Evolutionary conservation across 2,888 invertebrate genomes (phyloP), one percentile per base, ranked within the genome.

Genomic region (Cremastinae sp.): DNA sequence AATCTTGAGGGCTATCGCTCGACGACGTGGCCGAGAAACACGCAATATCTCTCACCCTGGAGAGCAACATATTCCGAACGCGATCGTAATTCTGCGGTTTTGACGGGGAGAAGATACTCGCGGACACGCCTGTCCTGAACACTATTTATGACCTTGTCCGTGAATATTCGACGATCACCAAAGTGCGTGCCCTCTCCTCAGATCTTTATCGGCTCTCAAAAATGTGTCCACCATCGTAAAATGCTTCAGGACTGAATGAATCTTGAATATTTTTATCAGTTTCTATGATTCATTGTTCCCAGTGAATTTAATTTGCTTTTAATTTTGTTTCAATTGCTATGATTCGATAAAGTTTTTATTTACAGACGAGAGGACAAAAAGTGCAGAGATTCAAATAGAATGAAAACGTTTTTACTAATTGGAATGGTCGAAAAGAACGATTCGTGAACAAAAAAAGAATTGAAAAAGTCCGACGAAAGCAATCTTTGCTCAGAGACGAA

Each of bases 401-500:
- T 49, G 64, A 64, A 56, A 70, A 71, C 64, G 72, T 74, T 76
- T 64, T 64, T 47, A 59, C 74, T 80, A 79, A 80, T 79, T 80
- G 79, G 71, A 75, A 78, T 47, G 79, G 71, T 74, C 68, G 49
- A 51, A 65, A 55, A 51, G 58, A 69, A 55, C 70, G 78, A 75
- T 74, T 76, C 70, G 55, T 56, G 59, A 47, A 37, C 10, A 49
- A 14, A 43, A 39, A 72, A 65, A 51, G 43, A 65, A 51, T n/a
- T n/a, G n/a, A 35, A 39, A 28, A 56, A 59, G 28, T 62, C 66
- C 68, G 51, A 53, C 14, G 61, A 45, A 64, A 76, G 76, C 53
- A 72, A 76, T 73, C 72, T 76, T 28, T 28, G 28, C 28, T 28
- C 28, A 5, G 5, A 2, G 28, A 28, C 28, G 28, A 20, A 28